phyloP scores from a whole-genome alignment of 2,888 invertebrate species.

The Odontomyia ornata region DNA sequence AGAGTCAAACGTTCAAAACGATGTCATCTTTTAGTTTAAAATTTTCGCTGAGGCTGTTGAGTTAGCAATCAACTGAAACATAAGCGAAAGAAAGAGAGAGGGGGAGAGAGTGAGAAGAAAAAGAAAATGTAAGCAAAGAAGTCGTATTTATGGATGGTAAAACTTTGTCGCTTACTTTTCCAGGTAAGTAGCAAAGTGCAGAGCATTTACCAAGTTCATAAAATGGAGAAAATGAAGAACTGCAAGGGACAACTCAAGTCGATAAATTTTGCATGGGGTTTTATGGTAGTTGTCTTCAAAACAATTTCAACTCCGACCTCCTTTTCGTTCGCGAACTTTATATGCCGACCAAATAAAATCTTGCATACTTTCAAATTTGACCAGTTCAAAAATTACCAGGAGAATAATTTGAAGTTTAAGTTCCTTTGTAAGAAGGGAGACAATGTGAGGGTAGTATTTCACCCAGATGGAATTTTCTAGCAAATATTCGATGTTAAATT shows the following conservation, averaged over 20 bases:
- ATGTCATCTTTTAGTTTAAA: conserved; percentile 15
- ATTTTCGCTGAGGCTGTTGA: not conserved
- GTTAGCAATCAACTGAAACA: no score
- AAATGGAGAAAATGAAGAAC: no score
- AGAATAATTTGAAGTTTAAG: conserved; percentile 19
- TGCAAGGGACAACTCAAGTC: conserved; percentile 8
- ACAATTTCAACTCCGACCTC: conserved; percentile 1
- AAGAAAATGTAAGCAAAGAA: no score
- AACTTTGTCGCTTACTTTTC: conserved; percentile 32
- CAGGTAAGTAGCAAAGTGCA: conserved; percentile 10
- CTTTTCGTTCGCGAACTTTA: not conserved
- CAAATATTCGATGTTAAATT: conserved; percentile 4
- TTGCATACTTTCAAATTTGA: conserved; percentile 22
- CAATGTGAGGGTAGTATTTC: not conserved
- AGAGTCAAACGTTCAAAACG: not conserved
- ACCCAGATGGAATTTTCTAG: not conserved
- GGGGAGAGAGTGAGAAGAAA: no score
- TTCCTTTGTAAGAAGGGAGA: conserved; percentile 13
- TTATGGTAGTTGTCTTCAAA: conserved; percentile 27
- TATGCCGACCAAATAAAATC: not conserved
- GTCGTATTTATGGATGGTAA: no score
- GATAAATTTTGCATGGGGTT: conserved; percentile 27
- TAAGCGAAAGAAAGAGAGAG: not conserved
- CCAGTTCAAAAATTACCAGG: conserved; percentile 1
- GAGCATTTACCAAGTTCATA: conserved; percentile 9